phyloP scores from a whole-genome alignment of 1,140 invertebrate genomes.

The Drosophila funebris region DNA sequence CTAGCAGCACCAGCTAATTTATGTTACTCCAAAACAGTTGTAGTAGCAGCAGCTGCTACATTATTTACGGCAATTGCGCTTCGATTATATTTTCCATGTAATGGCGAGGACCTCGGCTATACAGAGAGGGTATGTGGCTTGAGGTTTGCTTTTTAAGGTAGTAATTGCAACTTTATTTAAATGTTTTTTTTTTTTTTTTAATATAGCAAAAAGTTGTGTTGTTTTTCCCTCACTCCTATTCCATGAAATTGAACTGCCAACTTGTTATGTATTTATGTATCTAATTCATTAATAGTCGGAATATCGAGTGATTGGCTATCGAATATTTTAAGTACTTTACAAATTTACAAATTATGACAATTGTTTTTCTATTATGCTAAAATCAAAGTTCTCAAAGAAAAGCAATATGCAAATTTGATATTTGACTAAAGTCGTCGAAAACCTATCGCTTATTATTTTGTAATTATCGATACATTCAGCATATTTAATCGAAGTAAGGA shows the following conservation, averaged over 20 bases:
- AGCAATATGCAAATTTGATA: too few species aligned
- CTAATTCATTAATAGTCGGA: not conserved
- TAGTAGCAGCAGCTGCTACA: slow-evolving; percentile 34
- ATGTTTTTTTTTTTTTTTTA: slow-evolving; percentile 33
- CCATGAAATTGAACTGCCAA: slow-evolving; percentile 30
- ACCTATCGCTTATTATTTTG: too few species aligned
- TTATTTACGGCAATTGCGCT: slow-evolving; percentile 11
- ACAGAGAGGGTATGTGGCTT: not conserved
- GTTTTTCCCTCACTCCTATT: slow-evolving; percentile 34
- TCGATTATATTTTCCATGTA: not conserved
- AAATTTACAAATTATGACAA: too few species aligned
- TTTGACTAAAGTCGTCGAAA: too few species aligned
- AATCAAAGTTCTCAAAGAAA: too few species aligned
- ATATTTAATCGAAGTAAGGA: not conserved
- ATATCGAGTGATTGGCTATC: not conserved
- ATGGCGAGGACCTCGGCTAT: too few species aligned
- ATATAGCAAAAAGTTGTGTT: slow-evolving; percentile 36
- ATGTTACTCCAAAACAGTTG: slow-evolving; percentile 26
- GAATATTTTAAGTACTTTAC: not conserved
- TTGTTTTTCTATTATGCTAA: too few species aligned
- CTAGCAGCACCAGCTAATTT: slow-evolving; percentile 22
- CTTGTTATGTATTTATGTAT: slow-evolving; percentile 31
- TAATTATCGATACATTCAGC: not conserved
- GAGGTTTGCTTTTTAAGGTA: slow-evolving; percentile 4
- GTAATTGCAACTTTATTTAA: slow-evolving; percentile 1